Conservation (phyloP, 53 echinoderm and acorn worm species). For the Astropecten irregularis region DNA sequence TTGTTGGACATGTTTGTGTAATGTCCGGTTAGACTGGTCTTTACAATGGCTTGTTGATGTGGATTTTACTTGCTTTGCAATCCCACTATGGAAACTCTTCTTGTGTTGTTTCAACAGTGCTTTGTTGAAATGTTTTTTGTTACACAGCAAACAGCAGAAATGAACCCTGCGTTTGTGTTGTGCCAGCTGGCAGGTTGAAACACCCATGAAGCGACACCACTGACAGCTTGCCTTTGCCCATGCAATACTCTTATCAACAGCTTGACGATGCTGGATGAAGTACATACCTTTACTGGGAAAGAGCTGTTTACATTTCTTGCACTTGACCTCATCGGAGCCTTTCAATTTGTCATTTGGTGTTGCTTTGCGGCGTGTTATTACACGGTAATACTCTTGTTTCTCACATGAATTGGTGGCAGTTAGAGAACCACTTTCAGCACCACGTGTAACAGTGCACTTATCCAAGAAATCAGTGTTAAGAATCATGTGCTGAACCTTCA, state of each 20-base stretch:
- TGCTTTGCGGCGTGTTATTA: neutral
- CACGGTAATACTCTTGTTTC: neutral
- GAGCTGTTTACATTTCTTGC: conserved; percentile 7
- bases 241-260: neutral
- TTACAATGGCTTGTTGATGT: no score
- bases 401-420: neutral
- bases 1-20: no score
- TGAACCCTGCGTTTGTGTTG: conserved; percentile 6
- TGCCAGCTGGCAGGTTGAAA: conserved; percentile 6
- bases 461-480: neutral
- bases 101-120: conserved; percentile 21
- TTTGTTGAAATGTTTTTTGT: neutral
- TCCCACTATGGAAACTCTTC: neutral
- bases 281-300: conserved; percentile 3
- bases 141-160: conserved; percentile 27
- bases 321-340: neutral
- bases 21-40: no score
- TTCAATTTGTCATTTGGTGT: neutral
- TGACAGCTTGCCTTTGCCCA: neutral
- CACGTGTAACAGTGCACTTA: no score
- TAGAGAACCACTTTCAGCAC: no score
- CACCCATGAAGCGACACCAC: conserved; percentile 14
- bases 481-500: neutral
- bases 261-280: conserved; percentile 12
- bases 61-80: neutral